Conservation (phyloP, 2,113 vertebrate genomes). For the Cyanoramphus novaezelandiae region DNA sequence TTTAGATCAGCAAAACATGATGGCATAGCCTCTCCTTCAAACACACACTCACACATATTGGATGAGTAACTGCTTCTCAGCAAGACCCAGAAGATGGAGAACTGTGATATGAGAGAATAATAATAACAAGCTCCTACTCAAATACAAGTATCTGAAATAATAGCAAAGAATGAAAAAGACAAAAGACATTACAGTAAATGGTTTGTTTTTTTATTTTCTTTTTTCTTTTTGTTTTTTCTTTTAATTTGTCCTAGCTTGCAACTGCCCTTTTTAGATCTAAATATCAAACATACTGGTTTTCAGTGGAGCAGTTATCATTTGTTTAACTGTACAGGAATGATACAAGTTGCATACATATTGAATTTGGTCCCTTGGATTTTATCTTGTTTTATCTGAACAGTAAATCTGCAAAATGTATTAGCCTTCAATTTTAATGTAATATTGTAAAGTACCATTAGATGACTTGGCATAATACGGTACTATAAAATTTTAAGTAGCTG, state of each 20-base stretch:
- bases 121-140: neutral
- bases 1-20: neutral
- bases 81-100: neutral
- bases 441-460: constrained; percentile 32
- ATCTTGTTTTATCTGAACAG: constrained; percentile 9
- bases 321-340: neutral
- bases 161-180: neutral
- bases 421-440: constrained; percentile 44
- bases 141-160: constrained; percentile 4
- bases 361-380: constrained; percentile 25
- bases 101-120: neutral
- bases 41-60: neutral
- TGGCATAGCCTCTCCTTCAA: neutral
- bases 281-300: neutral
- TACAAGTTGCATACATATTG: neutral
- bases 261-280: neutral
- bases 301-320: neutral
- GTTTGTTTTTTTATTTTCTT: neutral
- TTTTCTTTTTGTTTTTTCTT: neutral
- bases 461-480: neutral
- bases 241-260: neutral
- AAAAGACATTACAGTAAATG: neutral
- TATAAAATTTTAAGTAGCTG: constrained; percentile 6
- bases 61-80: neutral
- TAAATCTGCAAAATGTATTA: constrained; percentile 38